Evolutionary conservation across 2,888 invertebrate genomes (phyloP).

Genomic region (Lithophane leautieri): DNA sequence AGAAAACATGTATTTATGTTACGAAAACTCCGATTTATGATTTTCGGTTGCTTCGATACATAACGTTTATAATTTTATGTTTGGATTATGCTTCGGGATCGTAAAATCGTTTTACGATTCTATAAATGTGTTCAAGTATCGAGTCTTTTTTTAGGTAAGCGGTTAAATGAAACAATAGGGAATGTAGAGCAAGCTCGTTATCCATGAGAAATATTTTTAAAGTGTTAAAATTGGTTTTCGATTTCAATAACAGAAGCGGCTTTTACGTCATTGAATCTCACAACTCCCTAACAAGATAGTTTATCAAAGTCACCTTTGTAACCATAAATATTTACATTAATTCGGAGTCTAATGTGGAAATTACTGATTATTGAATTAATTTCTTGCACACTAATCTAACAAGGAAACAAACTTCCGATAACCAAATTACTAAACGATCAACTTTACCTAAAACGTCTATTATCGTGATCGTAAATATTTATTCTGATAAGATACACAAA

Average conservation of each 20-base stretch:
- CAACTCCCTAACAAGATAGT: neutral
- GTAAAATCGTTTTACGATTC: constrained; percentile 86
- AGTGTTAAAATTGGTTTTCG: neutral
- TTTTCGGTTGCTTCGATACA: constrained; percentile 78
- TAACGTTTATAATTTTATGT: constrained; percentile 84
- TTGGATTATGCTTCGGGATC: constrained; percentile 80
- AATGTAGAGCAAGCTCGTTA: constrained; percentile 36
- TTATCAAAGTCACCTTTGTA: constrained; percentile 17
- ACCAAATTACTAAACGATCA: constrained; percentile 42
- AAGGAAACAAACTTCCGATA: constrained; percentile 37
- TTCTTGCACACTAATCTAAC: constrained; percentile 43
- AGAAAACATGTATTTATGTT: constrained; percentile 64
- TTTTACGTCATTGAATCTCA: neutral
- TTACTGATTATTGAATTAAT: constrained; percentile 35
- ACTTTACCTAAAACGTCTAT: constrained; percentile 44
- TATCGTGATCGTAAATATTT: constrained; percentile 55
- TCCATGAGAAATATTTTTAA: neutral
- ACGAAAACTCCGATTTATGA: constrained; percentile 77
- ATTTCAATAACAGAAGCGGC: neutral
- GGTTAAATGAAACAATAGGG: constrained; percentile 64
- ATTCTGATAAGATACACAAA: constrained; percentile 48
- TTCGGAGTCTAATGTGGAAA: constrained; percentile 2
- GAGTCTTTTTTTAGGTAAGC: constrained; percentile 70
- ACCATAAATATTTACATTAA: constrained; percentile 45
- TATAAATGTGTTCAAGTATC: constrained; percentile 82